Base-by-base conservation (phyloP, 2,797 vertebrate genomes). In the Characodon lateralis region DNA sequence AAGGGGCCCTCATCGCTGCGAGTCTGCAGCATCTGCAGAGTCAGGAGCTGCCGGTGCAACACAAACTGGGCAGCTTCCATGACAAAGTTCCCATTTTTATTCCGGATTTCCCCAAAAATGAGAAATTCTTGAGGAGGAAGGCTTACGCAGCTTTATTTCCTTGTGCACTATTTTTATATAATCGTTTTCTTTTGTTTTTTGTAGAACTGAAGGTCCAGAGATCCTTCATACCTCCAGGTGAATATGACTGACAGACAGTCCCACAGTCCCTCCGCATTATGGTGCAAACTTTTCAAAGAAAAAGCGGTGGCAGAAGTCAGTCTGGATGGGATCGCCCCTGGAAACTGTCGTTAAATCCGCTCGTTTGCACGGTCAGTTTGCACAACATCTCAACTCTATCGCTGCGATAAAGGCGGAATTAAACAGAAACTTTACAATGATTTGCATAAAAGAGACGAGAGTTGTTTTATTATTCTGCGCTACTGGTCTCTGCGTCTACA, bases 261-360 rank as follows among this genome's bases (percentile, higher is more conserved):
- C 48, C 26, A 26, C 56, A 35, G 35, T 39, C 46, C 56, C 24
- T 63, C 39, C 63, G 50, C 65, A 77, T 14, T 22, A 35, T 48
- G 65, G 70, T 28, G 68, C 18, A 1, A 74, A 68, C 41, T 71
- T 31, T 39, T 51, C 56, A 28, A 51, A 50, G 18, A 74, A 50
- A 16, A 58, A 31, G 22, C 76, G 22, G 20, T 41, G 35, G 10
- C 9, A 66, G 39, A 24, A 71, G 31, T 65, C 80, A 78, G 24
- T 28, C 31, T 75, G 74, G 31, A 55, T 43, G 35, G 26, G 73
- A 26, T 26, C 84, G 83, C 79, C 78, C 77, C 83, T 85, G 85
- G 79, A 91, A 88, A 89, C 88, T 82, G 71, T 78, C 79, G 85
- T 69, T 58, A 88, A 90, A 90, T 84, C 82, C 81, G 84, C 82